Percentiles rank a stretch among this genome's conserved stretches.
Evolutionary conservation across 2,888 invertebrate species (phyloP).

Genomic region (Malachius bipustulatus): DNA sequence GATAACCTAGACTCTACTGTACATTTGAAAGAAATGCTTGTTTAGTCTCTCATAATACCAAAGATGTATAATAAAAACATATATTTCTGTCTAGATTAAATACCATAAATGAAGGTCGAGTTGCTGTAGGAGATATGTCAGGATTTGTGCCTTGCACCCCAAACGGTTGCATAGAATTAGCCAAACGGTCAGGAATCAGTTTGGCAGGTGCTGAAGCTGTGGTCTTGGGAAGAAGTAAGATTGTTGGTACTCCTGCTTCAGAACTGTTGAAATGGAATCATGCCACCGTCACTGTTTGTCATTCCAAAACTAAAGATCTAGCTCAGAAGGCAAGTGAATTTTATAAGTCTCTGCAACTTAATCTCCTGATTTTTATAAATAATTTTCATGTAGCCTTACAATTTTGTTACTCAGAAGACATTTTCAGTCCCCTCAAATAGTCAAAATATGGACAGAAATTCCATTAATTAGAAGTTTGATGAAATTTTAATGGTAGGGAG

Average conservation of each 20-base stretch:
- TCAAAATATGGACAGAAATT: too few relatives aligned
- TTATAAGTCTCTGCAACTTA: too few relatives aligned
- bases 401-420: too few relatives aligned
- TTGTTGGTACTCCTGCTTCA: slow-evolving; percentile 92
- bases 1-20: too few relatives aligned
- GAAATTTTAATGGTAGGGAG: too few relatives aligned
- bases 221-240: slow-evolving; percentile 92
- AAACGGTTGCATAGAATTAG: slow-evolving; percentile 85
- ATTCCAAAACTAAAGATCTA: slow-evolving; percentile 83
- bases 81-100: slow-evolving; percentile 52
- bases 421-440: too few relatives aligned
- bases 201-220: slow-evolving; percentile 81
- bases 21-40: too few relatives aligned
- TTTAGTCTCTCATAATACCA: too few relatives aligned
- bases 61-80: too few relatives aligned
- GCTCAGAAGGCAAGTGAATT: slow-evolving; percentile 49
- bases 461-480: too few relatives aligned
- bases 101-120: slow-evolving; percentile 85
- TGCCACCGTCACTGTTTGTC: slow-evolving; percentile 94
- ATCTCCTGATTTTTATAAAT: too few relatives aligned
- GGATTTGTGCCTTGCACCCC: slow-evolving; percentile 96
- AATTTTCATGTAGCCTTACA: too few relatives aligned
- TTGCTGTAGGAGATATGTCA: slow-evolving; percentile 77
- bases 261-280: slow-evolving; percentile 93
- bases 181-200: slow-evolving; percentile 63